These are phyloP conservation scores for Alloscopus bannaensis DNA, from an alignment of 2,888 invertebrate species.

Conservation along the genomic window DNA sequence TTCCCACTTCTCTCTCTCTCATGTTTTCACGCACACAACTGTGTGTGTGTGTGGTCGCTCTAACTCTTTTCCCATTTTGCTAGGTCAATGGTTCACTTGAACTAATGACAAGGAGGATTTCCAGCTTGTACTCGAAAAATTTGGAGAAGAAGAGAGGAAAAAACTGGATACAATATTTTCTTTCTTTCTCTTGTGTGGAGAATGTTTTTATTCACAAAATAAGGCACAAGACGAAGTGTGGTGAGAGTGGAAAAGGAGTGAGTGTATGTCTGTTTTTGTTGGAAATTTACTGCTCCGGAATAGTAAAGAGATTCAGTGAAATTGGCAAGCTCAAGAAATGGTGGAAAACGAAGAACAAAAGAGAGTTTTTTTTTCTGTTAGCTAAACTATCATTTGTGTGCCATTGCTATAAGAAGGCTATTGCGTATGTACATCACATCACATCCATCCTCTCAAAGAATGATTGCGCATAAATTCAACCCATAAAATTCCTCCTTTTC, in stretches of 20 bases:
- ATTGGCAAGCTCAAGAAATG: constrained; percentile 45
- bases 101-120: constrained; percentile 52
- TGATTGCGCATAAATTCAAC: constrained; percentile 61
- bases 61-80: constrained; percentile 22
- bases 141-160: constrained; percentile 9
- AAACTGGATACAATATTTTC: constrained; percentile 7
- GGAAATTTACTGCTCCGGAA: constrained; percentile 40
- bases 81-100: constrained; percentile 52
- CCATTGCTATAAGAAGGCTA: constrained; percentile 1
- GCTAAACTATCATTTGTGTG: constrained; percentile 33
- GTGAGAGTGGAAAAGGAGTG: constrained; percentile 7
- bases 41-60: no score
- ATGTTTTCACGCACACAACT: constrained; percentile 5
- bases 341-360: constrained; percentile 26
- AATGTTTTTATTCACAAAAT: constrained; percentile 14
- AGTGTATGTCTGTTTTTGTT: constrained; percentile 22
- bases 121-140: no score
- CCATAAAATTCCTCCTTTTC: constrained; percentile 57
- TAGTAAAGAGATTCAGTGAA: constrained; percentile 46
- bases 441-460: constrained; percentile 55
- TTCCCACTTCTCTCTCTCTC: neutral
- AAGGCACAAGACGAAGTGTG: neutral
- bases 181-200: neutral
- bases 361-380: constrained; percentile 30
- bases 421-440: constrained; percentile 54